These are phyloP conservation scores for Menura novaehollandiae DNA, from an alignment of 2,113 vertebrate genomes.

Conservation along the genomic window DNA sequence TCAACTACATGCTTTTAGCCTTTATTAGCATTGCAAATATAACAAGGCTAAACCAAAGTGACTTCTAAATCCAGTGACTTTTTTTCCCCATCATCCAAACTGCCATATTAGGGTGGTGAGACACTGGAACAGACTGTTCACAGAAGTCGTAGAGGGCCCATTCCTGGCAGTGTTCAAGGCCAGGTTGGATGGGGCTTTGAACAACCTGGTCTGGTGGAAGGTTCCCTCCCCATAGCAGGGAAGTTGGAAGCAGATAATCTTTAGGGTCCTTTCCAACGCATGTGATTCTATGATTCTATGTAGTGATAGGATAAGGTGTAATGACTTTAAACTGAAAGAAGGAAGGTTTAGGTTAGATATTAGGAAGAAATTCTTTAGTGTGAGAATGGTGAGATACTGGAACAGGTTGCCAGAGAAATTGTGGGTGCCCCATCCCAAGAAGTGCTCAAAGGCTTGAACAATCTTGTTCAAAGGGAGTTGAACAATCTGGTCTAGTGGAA, in stretches of 20 bases:
- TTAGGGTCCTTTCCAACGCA: not conserved
- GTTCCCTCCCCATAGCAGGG: not conserved
- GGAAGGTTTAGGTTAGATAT: not conserved
- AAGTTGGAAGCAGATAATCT: too few species aligned
- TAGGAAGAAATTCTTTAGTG: not conserved
- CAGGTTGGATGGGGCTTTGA: not conserved
- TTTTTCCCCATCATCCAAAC: fast-evolving
- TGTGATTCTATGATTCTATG: not conserved
- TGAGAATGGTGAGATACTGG: not conserved
- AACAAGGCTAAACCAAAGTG: not conserved
- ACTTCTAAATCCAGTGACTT: not conserved
- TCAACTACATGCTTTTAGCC: not conserved
- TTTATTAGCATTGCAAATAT: not conserved
- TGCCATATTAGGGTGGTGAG: not conserved
- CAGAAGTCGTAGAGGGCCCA: not conserved
- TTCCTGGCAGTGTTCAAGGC: not conserved
- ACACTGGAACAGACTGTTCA: not conserved
- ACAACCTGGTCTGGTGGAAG: not conserved
- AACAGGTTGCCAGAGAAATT: not conserved
- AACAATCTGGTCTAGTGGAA: not conserved
- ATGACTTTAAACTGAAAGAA: not conserved
- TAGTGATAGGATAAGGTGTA: not conserved
- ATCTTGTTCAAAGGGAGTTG: too few species aligned
- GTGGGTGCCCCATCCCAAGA: not conserved
- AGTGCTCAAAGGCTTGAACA: not conserved